Conservation (phyloP, 2,797 vertebrate genomes). For the Novumbra hubbsi region DNA sequence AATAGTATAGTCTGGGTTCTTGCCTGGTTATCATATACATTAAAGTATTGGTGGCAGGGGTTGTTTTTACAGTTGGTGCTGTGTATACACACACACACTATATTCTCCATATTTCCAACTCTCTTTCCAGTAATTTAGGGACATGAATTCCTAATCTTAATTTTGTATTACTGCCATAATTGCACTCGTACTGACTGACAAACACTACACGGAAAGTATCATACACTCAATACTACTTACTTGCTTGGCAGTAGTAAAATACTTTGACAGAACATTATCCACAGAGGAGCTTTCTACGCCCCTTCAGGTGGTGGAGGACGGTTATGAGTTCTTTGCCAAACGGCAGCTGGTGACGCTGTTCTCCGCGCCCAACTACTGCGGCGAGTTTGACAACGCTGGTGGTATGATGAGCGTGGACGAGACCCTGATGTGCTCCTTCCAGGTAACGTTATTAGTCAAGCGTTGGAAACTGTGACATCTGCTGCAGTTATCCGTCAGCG, state of each 20-base stretch:
- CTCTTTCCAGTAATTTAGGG: not conserved
- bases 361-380: constrained; percentile 95
- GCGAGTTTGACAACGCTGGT: constrained; percentile 93
- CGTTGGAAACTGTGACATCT: not conserved
- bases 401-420: constrained; percentile 98
- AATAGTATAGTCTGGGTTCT: not conserved
- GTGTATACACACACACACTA: not conserved
- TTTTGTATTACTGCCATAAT: too few species aligned
- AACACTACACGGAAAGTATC: not conserved
- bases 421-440: constrained; percentile 95
- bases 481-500: not conserved
- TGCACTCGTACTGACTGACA: too few species aligned
- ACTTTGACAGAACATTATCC: not conserved
- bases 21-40: not conserved
- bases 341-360: constrained; percentile 93
- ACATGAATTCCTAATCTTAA: not conserved
- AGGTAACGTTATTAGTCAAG: constrained; percentile 66
- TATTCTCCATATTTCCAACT: not conserved
- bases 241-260: not conserved
- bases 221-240: not conserved
- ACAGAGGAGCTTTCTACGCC: not conserved
- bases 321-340: constrained; percentile 95
- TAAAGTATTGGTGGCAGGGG: not conserved
- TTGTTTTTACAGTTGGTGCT: too few species aligned
- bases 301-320: constrained; percentile 91